Evolutionary conservation across 2,797 vertebrate genomes (phyloP), one percentile per base, ranked within the genome.

Genomic region (Chiroxiphia lanceolata): DNA sequence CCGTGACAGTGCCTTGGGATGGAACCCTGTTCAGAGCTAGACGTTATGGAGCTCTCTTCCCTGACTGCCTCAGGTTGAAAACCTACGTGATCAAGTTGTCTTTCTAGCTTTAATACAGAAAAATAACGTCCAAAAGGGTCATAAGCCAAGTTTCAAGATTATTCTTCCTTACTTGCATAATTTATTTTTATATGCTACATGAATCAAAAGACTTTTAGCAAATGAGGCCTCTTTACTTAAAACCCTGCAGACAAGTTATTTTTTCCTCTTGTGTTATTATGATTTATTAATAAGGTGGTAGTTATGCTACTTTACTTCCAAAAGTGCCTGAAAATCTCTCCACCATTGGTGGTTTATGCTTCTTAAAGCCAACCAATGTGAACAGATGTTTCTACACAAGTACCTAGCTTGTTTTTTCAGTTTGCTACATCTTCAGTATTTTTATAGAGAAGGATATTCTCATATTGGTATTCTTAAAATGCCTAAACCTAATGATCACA

Each of bases 291-390:
- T 85, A 48, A 42, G 78, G 38, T 61, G 27, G 21, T 42, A 59
- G 69, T 64, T 82, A 50, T n/a, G 34, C 38, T 79, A 50, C 23
- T 78, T 87, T 59, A 48, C 34, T 94, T 89, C 63, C 21, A 45
- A 50, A 84, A 92, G 15, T 33, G 34, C 68, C 40, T 87, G 72
- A 90, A 96, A 88, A 93, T 93, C 13, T 53, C 11, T 74, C 34
- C 44, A 89, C 82, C 2, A 1, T 3, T 38, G 5, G 26, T 57
- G 42, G 25, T 50, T 82, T 89, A 61, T 27, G 26, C 16, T 75
- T 57, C 44, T 81, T 87, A 92, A 90, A 87, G 36, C 38, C 34
- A 80, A 40, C 16, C 17, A 42, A 4, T 20, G 56, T 59, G 56
- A 94, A 68, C 21, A 83, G 36, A 42, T 80, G 23, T 48, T 94